Conservation (phyloP, 92 coral and sea anemone species). For the Bergia puertoricense region DNA sequence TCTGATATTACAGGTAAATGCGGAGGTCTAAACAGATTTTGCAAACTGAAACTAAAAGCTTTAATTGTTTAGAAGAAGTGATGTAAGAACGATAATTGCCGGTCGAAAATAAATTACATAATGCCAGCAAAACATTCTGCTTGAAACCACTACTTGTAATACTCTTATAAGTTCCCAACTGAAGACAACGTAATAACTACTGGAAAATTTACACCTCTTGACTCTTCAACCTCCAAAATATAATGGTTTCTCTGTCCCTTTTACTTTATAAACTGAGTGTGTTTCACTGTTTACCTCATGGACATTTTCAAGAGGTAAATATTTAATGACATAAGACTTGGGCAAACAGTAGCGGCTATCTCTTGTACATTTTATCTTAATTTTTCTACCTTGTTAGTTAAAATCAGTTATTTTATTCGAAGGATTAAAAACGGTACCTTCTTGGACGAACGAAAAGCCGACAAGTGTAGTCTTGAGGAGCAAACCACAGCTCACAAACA, state of each 20-base stretch:
- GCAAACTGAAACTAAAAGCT: background rate
- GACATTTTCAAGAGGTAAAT: conserved; percentile 27
- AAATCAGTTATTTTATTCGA: background rate
- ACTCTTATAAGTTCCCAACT: background rate
- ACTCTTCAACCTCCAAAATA: background rate
- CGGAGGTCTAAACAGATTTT: background rate
- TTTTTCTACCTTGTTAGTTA: background rate
- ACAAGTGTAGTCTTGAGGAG: conserved; percentile 65
- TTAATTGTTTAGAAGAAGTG: conserved; percentile 13
- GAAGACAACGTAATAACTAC: background rate
- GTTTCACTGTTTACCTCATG: background rate
- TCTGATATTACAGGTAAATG: background rate
- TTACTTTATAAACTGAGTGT: background rate
- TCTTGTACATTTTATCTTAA: conserved; percentile 34
- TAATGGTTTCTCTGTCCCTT: background rate
- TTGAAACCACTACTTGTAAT: background rate
- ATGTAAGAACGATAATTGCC: conserved; percentile 24
- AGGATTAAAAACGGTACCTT: conserved; percentile 57
- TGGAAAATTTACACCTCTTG: background rate
- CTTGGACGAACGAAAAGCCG: conserved; percentile 55
- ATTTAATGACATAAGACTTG: conserved; percentile 26
- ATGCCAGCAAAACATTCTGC: conserved; percentile 6
- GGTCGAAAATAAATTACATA: conserved; percentile 22
- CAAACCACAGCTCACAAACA: conserved; percentile 87
- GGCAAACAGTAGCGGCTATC: conserved; percentile 27